Evolutionary conservation across 2,888 invertebrate species (phyloP), one percentile per base, ranked within the genome.

Genomic region (Stenurella melanura): DNA sequence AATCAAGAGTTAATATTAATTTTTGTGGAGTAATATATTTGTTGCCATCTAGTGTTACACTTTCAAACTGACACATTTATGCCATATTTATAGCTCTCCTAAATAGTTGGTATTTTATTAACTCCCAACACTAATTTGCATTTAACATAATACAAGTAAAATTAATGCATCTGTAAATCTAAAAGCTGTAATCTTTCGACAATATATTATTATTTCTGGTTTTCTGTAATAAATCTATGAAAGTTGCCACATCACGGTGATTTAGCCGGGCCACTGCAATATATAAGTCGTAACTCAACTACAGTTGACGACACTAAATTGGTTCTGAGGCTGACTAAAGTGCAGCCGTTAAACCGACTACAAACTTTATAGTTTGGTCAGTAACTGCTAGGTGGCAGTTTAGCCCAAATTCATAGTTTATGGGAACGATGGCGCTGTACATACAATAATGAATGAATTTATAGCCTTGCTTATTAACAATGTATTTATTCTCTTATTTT

Each of bases 321-420:
- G 85, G 85, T 85, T 85, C 81, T 81, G 83, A 81, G 69, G 76
- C 82, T 60, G 76, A 78, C 85, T 83, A 84, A 79, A 80, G 78
- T 80, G 74, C 60, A 60, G 67, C 80, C 82, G 80, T 83, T 83
- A 82, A 76, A 77, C 78, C 76, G 83, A 82, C 80, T 82, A 82
- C 81, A 80, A 79, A 80, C 79, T 81, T 82, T 83, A 84, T 84
- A 88, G 88, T 89, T 87, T 82, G 83, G 86, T 87, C 82, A 84
- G 85, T 86, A 85, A 85, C 87, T 84, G 85, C 84, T 89, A 89
- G 89, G 85, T 89, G 89, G 89, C 89, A 85, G 71, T 61, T 50
- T 38, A 26, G 54, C 17, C 71, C 58, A 70, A 74, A 72, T 73
- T 79, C 78, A 42, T 38, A 12, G 64, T 68, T 76, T 76, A 76